These are phyloP conservation scores for Istiophorus platypterus DNA, from an alignment of 2,113 vertebrate species.

Conservation along the genomic window DNA sequence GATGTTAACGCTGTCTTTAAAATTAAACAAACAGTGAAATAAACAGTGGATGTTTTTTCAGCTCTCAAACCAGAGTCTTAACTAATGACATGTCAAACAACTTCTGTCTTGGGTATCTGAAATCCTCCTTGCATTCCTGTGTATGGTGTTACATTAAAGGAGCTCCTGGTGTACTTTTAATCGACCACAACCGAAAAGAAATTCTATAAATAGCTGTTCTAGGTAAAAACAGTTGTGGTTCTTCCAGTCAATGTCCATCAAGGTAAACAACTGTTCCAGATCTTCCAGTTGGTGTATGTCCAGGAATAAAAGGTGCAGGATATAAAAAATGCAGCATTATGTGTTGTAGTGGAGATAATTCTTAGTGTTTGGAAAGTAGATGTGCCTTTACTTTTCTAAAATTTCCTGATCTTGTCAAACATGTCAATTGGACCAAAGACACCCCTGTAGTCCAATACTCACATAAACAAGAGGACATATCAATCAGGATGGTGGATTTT, in stretches of 20 bases:
- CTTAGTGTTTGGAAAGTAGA: background rate
- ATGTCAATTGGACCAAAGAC: background rate
- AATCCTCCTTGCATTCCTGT: constrained; percentile 1
- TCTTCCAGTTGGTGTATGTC: background rate
- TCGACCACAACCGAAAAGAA: constrained; percentile 6
- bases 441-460: background rate
- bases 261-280: background rate
- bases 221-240: background rate
- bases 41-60: background rate
- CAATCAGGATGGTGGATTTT: background rate
- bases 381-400: background rate
- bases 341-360: background rate
- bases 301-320: background rate
- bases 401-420: background rate
- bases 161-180: constrained; percentile 11
- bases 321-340: background rate
- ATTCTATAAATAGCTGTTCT: background rate
- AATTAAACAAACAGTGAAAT: background rate
- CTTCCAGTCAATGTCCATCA: background rate
- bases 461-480: background rate
- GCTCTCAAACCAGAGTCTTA: constrained; percentile 1
- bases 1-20: constrained; percentile 1
- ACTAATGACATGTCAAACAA: no score
- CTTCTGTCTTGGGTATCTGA: background rate
- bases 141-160: background rate